phyloP scores from a whole-genome alignment of 2,113 vertebrate species.

The Archocentrus centrarchus region DNA sequence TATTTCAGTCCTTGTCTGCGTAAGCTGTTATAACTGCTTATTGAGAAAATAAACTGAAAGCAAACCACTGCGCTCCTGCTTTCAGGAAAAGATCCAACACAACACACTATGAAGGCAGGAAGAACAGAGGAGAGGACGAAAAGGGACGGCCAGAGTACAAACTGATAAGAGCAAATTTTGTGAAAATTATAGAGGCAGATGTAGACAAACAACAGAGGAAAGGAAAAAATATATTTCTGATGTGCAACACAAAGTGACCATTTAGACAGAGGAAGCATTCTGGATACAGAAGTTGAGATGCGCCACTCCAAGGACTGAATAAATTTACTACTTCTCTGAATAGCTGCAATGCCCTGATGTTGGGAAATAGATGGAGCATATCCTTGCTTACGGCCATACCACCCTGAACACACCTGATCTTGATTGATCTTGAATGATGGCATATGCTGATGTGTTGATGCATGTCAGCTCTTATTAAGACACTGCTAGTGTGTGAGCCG shows the following conservation, averaged over 20 bases:
- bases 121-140: background rate
- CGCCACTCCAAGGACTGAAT: background rate
- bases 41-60: background rate
- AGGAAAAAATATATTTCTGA: background rate
- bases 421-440: conserved; percentile 12
- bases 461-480: conserved; percentile 19
- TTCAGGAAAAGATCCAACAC: background rate
- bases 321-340: background rate
- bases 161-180: background rate
- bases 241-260: background rate
- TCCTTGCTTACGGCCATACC: conserved; percentile 26
- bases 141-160: background rate
- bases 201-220: background rate
- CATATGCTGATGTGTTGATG: conserved; percentile 4
- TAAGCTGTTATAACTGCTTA: background rate
- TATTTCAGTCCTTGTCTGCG: background rate
- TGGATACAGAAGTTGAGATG: background rate
- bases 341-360: background rate
- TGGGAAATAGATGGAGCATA: conserved; percentile 5
- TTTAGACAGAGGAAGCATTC: background rate
- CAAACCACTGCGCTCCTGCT: background rate
- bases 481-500: background rate
- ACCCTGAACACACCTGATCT: conserved; percentile 17
- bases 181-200: background rate
- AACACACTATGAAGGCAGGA: background rate